A percentile compares a stretch with the other conserved stretches of the same genome.
phyloP scores from a whole-genome alignment of 2,113 vertebrate species.

The Synodontis membranacea region DNA sequence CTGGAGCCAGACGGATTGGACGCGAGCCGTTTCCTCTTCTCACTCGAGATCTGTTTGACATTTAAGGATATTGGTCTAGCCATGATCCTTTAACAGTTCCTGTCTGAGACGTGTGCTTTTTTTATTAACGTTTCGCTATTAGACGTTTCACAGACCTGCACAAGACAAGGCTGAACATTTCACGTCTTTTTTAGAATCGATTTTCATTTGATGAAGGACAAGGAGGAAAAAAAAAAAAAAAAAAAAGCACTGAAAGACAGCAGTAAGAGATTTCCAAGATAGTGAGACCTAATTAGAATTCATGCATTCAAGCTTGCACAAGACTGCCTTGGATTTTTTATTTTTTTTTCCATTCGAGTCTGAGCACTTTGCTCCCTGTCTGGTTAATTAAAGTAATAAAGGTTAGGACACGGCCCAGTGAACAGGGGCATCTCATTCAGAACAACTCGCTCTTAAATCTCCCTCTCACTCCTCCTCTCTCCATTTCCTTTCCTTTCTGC shows the following conservation, averaged over 20 bases:
- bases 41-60: not conserved
- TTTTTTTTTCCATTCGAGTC: not conserved
- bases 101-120: not conserved
- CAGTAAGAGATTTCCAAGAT: not conserved
- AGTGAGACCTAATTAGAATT: constrained; percentile 1
- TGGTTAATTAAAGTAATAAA: constrained; percentile 52
- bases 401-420: constrained; percentile 35
- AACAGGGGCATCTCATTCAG: constrained; percentile 34
- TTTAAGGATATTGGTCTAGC: constrained; percentile 18
- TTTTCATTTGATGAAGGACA: not conserved
- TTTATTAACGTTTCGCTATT: not conserved
- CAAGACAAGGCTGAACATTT: not conserved
- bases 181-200: not conserved
- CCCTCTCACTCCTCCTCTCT: not conserved
- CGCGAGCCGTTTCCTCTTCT: not conserved
- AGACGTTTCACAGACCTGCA: not conserved
- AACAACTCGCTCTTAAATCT: constrained; percentile 18
- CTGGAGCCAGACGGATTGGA: not conserved
- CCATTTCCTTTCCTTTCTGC: not conserved
- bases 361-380: constrained; percentile 31
- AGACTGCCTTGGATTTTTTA: not conserved
- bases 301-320: not conserved
- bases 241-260: not conserved
- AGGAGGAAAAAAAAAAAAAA: too few species aligned
- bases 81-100: not conserved